Evolutionary conservation across 92 coral and sea anemone genomes (phyloP).

Genomic region (Zoanthus solanderi): DNA sequence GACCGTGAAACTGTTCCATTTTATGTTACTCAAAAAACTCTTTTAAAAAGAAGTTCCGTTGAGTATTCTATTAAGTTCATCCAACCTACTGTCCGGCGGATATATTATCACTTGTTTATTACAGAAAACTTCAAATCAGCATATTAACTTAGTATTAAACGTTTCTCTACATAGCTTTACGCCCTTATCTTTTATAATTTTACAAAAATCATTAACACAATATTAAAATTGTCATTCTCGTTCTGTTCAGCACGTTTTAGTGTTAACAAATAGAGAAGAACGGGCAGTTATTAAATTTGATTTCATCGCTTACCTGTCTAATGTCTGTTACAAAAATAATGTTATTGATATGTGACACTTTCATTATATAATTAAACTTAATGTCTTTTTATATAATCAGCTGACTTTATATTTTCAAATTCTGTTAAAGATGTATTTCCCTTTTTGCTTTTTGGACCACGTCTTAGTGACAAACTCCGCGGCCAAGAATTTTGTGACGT

Average conservation of each 20-base stretch:
- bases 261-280: no score
- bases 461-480: conserved; percentile 8
- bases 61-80: no score
- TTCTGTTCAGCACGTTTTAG: background rate
- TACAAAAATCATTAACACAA: background rate
- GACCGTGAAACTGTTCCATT: no score
- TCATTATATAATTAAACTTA: conserved; percentile 24
- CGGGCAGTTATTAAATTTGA: background rate
- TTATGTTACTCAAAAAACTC: no score
- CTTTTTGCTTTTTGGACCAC: no score
- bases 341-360: conserved; percentile 46
- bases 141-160: no score
- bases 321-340: conserved; percentile 28
- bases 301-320: conserved; percentile 15
- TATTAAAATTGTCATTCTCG: background rate
- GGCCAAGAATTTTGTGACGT: conserved; percentile 26
- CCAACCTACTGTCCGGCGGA: no score
- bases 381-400: conserved; percentile 32
- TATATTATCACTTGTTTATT: no score
- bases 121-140: no score
- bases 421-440: conserved; percentile 14
- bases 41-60: no score
- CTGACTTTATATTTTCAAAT: conserved; percentile 20
- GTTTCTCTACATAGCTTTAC: no score
- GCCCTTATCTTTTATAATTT: background rate